These are phyloP conservation scores for Panthera uncia DNA, from an alignment of 2,113 vertebrate genomes.

Conservation along the genomic window DNA sequence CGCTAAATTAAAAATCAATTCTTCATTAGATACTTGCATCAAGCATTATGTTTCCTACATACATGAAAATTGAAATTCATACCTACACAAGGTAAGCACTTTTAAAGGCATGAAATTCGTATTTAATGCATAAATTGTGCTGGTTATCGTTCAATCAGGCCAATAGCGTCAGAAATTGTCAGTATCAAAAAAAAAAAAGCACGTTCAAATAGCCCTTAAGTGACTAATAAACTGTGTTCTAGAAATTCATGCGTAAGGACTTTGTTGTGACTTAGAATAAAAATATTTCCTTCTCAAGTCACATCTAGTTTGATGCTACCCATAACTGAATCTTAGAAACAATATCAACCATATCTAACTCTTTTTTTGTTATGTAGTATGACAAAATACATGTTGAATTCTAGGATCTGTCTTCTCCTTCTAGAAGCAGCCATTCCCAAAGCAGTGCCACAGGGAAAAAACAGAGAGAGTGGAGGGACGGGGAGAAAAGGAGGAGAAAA, in stretches of 20 bases:
- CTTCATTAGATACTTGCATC: background rate
- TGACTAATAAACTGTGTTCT: background rate
- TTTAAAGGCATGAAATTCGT: background rate
- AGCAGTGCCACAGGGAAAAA: background rate
- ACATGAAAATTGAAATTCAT: background rate
- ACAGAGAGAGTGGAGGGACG: background rate
- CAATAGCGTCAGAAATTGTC: background rate
- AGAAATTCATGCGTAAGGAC: background rate
- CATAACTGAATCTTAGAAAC: constrained; percentile 4
- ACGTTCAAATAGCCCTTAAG: background rate
- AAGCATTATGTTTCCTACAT: background rate
- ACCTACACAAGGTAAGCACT: background rate
- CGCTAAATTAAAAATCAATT: background rate
- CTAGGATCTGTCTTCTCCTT: background rate
- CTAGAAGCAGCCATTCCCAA: background rate
- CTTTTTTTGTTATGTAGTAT: background rate
- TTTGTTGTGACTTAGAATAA: background rate
- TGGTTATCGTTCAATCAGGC: background rate
- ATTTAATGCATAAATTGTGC: background rate
- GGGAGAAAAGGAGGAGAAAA: background rate
- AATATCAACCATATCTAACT: background rate
- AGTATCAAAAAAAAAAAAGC: background rate
- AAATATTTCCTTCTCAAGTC: background rate
- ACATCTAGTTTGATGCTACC: background rate
- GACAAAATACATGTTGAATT: background rate